These are phyloP conservation scores for Egretta garzetta DNA, from an alignment of 2,113 vertebrate species.

Conservation along the genomic window DNA sequence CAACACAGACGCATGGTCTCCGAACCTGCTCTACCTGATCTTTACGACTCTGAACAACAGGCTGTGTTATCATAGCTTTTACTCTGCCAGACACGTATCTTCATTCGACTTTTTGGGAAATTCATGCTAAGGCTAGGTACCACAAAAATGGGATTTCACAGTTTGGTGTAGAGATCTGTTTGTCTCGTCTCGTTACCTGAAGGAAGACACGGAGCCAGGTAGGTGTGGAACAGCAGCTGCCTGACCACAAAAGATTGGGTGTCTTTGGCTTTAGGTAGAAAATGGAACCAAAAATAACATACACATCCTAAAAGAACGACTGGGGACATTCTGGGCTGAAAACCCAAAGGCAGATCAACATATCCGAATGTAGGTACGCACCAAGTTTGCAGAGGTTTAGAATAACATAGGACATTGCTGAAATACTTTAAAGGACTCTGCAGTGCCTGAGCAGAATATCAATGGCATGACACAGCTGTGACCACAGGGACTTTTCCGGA, in stretches of 20 bases:
- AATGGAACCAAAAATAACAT: background rate
- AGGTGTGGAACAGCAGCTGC: background rate
- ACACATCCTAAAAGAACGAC: background rate
- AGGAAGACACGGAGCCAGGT: background rate
- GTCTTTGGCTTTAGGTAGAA: background rate
- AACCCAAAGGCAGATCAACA: background rate
- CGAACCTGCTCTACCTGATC: conserved; percentile 15
- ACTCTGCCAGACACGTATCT: background rate
- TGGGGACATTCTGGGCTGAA: background rate
- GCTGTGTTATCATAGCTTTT: background rate
- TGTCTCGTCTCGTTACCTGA: background rate
- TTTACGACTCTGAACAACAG: background rate
- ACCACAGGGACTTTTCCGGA: background rate
- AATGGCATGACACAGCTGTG: background rate
- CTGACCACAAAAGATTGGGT: background rate
- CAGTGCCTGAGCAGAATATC: background rate
- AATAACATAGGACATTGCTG: background rate
- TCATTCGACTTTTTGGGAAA: background rate
- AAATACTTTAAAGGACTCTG: background rate
- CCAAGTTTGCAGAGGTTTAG: background rate
- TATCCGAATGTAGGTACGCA: background rate
- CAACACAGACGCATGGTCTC: background rate
- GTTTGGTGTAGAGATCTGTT: background rate
- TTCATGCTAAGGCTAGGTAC: background rate
- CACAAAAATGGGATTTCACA: accelerated